phyloP scores from a whole-genome alignment of 2,888 invertebrate species.

The Selenia dentaria region DNA sequence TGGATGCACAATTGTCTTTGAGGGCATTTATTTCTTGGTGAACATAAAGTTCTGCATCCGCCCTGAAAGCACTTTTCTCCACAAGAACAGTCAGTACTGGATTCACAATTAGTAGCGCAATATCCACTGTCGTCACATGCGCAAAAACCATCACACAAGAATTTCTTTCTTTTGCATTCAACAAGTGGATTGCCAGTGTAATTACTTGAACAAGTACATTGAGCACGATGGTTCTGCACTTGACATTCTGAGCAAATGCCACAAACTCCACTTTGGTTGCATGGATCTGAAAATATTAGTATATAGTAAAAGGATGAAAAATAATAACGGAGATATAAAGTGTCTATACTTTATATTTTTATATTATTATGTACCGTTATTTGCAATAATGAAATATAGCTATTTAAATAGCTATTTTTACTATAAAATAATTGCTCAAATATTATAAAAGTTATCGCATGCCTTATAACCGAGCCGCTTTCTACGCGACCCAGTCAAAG shows the following conservation, averaged over 20 bases:
- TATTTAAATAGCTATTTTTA: too few relatives aligned
- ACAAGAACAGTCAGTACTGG: conserved; percentile 89
- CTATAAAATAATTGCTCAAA: too few relatives aligned
- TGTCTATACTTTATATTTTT: too few relatives aligned
- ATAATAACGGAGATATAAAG: too few relatives aligned
- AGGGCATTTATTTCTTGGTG: conserved; percentile 87
- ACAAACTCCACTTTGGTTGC: conserved; percentile 89
- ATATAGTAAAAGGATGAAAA: too few relatives aligned
- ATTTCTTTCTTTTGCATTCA: conserved; percentile 89
- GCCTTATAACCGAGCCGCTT: too few relatives aligned
- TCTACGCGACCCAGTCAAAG: too few relatives aligned
- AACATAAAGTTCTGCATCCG: conserved; percentile 90
- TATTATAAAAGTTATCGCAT: too few relatives aligned
- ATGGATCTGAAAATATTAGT: conserved; percentile 86
- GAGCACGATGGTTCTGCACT: conserved; percentile 92
- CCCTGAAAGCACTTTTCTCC: conserved; percentile 91
- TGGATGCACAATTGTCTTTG: conserved; percentile 91
- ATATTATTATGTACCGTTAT: too few relatives aligned
- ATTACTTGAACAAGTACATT: conserved; percentile 93
- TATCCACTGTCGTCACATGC: conserved; percentile 93
- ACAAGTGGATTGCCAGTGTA: conserved; percentile 93
- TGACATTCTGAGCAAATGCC: conserved; percentile 93
- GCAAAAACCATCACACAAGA: conserved; percentile 90
- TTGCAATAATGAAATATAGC: too few relatives aligned
- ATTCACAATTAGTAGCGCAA: conserved; percentile 88